A percentile compares a stretch with the other conserved stretches of the same genome.
Evolutionary conservation across 2,113 vertebrate species (phyloP).

Genomic region (Rhadina sibilatrix): DNA sequence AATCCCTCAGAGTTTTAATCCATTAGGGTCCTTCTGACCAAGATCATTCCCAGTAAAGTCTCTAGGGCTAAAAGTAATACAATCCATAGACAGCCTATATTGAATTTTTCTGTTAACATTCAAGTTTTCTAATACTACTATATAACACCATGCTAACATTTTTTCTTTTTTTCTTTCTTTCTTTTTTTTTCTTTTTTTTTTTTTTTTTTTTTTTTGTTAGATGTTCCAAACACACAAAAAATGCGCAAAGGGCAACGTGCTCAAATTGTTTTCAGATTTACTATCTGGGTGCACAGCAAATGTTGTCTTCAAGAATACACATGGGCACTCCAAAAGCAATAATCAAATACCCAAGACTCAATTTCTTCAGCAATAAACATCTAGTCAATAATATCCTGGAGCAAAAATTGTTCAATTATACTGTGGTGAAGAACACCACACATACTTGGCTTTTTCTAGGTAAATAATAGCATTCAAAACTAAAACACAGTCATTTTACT

Average conservation of each 20-base stretch:
- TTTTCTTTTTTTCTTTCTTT: background rate
- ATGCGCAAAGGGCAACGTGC: background rate
- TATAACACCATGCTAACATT: accelerated
- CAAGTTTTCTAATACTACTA: background rate
- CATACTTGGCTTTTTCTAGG: background rate
- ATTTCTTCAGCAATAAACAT: background rate
- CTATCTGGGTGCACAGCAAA: background rate
- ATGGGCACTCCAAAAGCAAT: accelerated
- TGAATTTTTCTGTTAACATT: background rate
- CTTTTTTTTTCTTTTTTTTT: background rate
- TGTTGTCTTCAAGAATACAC: background rate
- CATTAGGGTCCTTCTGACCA: background rate
- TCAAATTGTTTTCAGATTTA: background rate
- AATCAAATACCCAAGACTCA: background rate
- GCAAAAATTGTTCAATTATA: background rate
- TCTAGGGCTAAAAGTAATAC: background rate
- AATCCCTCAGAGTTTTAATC: background rate
- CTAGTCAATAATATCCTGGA: background rate
- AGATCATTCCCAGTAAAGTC: background rate
- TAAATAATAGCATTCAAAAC: background rate
- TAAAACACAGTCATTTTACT: background rate
- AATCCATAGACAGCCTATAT: background rate
- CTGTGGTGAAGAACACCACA: background rate
- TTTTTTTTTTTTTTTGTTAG: background rate
- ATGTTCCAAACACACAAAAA: background rate